Conservation (phyloP, 2,113 vertebrate species). For the Tor tambroides region DNA sequence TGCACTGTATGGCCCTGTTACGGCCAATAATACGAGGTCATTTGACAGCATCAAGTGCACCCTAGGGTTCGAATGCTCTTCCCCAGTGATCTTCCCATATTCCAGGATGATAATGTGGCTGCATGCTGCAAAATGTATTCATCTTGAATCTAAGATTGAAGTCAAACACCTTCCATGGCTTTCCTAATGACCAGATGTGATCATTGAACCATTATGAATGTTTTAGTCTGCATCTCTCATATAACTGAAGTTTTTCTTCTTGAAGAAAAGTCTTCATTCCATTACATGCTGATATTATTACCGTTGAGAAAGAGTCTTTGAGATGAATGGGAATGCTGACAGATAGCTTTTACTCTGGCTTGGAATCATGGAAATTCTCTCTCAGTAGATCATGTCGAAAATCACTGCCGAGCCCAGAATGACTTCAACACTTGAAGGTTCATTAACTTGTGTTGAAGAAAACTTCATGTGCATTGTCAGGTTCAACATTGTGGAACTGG, state of each 20-base stretch:
- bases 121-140: background rate
- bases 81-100: background rate
- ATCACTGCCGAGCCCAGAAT: background rate
- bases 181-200: slow-evolving; percentile 5
- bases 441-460: slow-evolving; percentile 27
- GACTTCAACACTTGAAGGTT: background rate
- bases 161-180: slow-evolving; percentile 8
- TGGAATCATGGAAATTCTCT: background rate
- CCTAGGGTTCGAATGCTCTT: slow-evolving; percentile 29
- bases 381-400: background rate
- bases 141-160: background rate
- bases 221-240: background rate
- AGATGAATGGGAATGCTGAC: background rate
- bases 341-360: background rate
- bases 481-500: background rate
- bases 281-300: background rate
- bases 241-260: background rate
- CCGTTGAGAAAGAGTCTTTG: background rate
- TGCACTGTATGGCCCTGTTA: slow-evolving; percentile 14
- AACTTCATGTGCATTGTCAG: slow-evolving; percentile 9
- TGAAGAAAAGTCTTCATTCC: background rate
- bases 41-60: slow-evolving; percentile 27
- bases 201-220: background rate
- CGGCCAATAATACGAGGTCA: slow-evolving; percentile 17
- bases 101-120: background rate